Base-by-base conservation (phyloP, 2,797 vertebrate species). In the Lycodopsis pacificus region DNA sequence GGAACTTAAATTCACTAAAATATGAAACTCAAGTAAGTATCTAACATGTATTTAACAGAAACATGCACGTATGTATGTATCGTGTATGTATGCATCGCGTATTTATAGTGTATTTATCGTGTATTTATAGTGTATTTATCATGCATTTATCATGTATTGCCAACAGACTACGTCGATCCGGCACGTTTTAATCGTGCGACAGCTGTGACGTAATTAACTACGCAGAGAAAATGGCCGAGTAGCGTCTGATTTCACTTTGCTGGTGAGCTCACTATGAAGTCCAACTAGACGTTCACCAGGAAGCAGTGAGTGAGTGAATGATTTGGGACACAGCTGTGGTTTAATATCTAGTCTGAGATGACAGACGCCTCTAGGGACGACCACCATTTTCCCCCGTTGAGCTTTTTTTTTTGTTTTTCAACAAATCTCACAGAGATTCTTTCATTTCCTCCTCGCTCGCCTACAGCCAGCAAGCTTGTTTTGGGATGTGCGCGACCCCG, bases 311-410 rank as follows among this genome's bases (percentile, higher is more conserved):
- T 25, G 40, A 64, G 25, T 44, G 38, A 63, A 42, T 63, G 13
- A 44, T 64, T 64, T 64, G 22, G 25, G 61, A 64, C 71, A 71
- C 34, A 68, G 61, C 61, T 71, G 42, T 65, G 49, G 27, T 79
- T 49, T 75, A 69, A 79, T 66, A 77, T 67, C 46, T 72, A 71
- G 49, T 58, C 69, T 70, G 57, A 71, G 44, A 44, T 67, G 22
- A 85, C 19, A 61, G 49, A 72, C 75, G 77, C 78, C 68, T 82
- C 34, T 73, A 69, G 85, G 82, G 79, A 90, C 54, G 51, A 79
- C 88, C 77, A 79, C 91, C 90, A 87, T 91, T 90, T 89, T 65
- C 89, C 90, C 87, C 91, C 88, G 86, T 80, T 85, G 71, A 90
- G 85, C 66, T 83, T 89, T 88, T 25, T 49, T n/a, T 4, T 53